phyloP scores from a whole-genome alignment of 2,113 vertebrate species.

The Pangasianodon hypophthalmus region DNA sequence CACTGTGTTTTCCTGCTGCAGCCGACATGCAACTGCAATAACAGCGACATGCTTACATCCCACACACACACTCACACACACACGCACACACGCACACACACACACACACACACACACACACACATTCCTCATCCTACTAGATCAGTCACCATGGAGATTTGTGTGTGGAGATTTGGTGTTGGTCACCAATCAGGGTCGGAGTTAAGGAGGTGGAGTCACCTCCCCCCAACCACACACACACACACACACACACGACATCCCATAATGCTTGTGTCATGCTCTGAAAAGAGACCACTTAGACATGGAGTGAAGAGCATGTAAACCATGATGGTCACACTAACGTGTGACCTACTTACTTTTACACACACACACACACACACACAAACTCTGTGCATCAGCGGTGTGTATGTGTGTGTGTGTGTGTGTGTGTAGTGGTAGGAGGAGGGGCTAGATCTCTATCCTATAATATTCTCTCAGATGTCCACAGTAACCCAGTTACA shows the following conservation, averaged over 20 bases:
- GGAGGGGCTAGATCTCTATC: constrained; percentile 57
- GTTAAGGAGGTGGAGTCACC: constrained; percentile 34
- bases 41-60: neutral
- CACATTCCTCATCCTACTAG: constrained; percentile 31
- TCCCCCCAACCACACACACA: neutral
- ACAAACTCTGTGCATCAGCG: neutral
- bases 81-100: neutral
- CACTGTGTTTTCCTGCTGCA: neutral
- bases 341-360: constrained; percentile 48
- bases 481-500: constrained; percentile 27
- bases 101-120: neutral
- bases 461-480: constrained; percentile 59
- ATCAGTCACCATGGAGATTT: constrained; percentile 59
- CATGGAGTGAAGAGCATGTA: neutral
- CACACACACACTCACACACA: neutral
- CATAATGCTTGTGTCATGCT: constrained; percentile 38
- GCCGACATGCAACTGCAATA: neutral
- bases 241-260: constrained; percentile 25
- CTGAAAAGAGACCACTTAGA: neutral
- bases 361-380: constrained; percentile 50
- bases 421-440: neutral
- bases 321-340: constrained; percentile 6
- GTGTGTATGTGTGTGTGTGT: neutral
- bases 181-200: constrained; percentile 47
- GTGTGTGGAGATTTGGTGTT: constrained; percentile 48